These are phyloP conservation scores for Drosophila acutilabella DNA, from an alignment of 2,888 invertebrate species.

Conservation along the genomic window DNA sequence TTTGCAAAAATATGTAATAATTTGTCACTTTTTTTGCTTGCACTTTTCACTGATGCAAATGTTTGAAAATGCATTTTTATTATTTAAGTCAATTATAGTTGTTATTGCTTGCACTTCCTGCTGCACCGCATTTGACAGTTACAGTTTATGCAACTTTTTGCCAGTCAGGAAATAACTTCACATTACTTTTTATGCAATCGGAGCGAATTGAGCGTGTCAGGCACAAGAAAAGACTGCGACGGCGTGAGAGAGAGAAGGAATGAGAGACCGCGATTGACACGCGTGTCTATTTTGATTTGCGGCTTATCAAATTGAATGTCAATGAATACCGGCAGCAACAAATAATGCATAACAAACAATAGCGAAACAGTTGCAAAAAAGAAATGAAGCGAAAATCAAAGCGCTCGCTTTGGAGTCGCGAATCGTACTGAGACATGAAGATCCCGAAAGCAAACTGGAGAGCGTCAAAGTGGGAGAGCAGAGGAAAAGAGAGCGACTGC, in stretches of 20 bases:
- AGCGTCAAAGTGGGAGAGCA: constrained; percentile 25
- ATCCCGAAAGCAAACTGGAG: constrained; percentile 32
- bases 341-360: constrained; percentile 53
- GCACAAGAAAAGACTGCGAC: constrained; percentile 8
- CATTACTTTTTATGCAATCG: constrained; percentile 78
- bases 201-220: constrained; percentile 39
- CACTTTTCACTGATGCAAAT: constrained; percentile 17
- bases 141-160: constrained; percentile 71
- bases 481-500: constrained; percentile 9
- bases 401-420: constrained; percentile 59
- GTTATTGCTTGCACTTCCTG: constrained; percentile 63
- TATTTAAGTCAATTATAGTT: constrained; percentile 20
- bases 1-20: constrained; percentile 24
- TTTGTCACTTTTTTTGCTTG: constrained; percentile 18
- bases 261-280: constrained; percentile 30
- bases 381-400: constrained; percentile 39
- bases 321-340: constrained; percentile 59
- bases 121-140: constrained; percentile 67
- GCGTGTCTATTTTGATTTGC: constrained; percentile 59
- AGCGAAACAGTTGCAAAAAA: constrained; percentile 19
- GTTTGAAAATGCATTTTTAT: constrained; percentile 14
- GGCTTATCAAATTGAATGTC: constrained; percentile 74
- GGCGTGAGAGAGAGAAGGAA: constrained; percentile 13
- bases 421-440: constrained; percentile 53
- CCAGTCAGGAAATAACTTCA: constrained; percentile 67